Evolutionary conservation across 2,888 invertebrate species (phyloP).

Genomic region (Melipona beecheii): DNA sequence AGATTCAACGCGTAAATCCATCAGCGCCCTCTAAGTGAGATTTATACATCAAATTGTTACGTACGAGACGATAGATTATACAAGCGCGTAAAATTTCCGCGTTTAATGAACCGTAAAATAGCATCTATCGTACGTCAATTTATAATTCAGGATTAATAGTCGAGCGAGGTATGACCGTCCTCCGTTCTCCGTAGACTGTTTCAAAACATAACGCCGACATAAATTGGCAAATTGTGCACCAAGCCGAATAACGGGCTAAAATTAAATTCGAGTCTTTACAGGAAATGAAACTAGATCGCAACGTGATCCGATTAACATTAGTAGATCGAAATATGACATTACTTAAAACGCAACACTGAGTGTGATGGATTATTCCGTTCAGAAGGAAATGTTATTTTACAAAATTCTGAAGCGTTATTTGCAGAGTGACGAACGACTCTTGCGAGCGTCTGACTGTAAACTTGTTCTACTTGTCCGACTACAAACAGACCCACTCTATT

Average conservation of each 20-base stretch:
- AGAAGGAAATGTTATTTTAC: neutral
- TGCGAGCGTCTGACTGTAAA: too few species aligned
- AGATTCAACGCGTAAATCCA: neutral
- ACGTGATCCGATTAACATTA: neutral
- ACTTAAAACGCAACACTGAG: neutral
- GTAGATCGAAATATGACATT: neutral
- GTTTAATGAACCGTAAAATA: neutral
- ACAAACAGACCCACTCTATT: too few species aligned
- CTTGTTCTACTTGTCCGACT: too few species aligned
- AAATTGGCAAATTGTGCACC: neutral
- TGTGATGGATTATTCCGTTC: neutral
- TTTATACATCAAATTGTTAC: neutral
- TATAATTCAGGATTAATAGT: neutral
- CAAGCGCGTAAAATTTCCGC: neutral
- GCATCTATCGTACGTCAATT: neutral
- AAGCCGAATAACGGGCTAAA: neutral
- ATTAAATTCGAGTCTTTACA: neutral
- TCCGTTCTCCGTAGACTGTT: neutral
- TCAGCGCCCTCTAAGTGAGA: neutral
- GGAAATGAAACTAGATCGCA: neutral
- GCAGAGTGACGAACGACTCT: slow-evolving; percentile 17
- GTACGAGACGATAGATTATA: neutral
- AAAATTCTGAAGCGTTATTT: slow-evolving; percentile 32
- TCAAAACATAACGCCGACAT: neutral
- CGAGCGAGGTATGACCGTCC: neutral